These are phyloP conservation scores for Luidia sarsii DNA, from an alignment of 53 echinoderm and acorn worm species.

Conservation along the genomic window DNA sequence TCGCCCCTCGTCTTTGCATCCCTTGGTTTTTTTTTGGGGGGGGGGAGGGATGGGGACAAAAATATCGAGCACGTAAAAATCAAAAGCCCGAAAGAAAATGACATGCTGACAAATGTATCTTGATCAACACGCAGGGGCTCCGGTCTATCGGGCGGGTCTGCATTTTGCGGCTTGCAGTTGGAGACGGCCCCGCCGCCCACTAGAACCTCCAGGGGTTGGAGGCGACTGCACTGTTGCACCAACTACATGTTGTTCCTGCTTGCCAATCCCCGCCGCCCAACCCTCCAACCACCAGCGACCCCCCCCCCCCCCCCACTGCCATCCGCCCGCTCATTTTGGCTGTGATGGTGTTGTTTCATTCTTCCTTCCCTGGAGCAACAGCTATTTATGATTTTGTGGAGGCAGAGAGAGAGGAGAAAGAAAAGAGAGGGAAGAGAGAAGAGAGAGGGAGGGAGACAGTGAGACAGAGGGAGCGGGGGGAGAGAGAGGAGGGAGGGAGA, in stretches of 20 bases:
- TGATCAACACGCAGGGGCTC: neutral
- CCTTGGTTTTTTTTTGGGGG: neutral
- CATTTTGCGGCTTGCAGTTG: neutral
- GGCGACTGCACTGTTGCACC: constrained; percentile 1
- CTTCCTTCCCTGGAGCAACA: constrained; percentile 20
- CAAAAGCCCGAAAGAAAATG: neutral
- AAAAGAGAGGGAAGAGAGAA: too few species aligned
- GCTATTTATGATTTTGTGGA: constrained; percentile 50
- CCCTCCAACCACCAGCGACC: too few species aligned
- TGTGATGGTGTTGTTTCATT: neutral
- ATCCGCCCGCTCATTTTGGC: constrained; percentile 42
- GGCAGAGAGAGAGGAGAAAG: neutral
- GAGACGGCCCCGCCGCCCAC: neutral
- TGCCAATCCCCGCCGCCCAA: too few species aligned
- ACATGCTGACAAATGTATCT: neutral
- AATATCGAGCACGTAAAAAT: neutral
- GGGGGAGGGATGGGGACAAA: neutral
- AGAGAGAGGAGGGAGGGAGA: too few species aligned
- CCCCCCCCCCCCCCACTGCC: too few species aligned
- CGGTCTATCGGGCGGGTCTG: neutral
- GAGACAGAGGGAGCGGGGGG: too few species aligned
- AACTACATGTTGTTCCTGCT: constrained; percentile 41
- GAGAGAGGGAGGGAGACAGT: too few species aligned
- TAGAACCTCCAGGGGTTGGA: neutral
- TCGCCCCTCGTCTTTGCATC: too few species aligned